Evolutionary conservation across 2,888 invertebrate species (phyloP), one percentile per base, ranked within the genome.

Genomic region (Drosophila nr. perissopoda): DNA sequence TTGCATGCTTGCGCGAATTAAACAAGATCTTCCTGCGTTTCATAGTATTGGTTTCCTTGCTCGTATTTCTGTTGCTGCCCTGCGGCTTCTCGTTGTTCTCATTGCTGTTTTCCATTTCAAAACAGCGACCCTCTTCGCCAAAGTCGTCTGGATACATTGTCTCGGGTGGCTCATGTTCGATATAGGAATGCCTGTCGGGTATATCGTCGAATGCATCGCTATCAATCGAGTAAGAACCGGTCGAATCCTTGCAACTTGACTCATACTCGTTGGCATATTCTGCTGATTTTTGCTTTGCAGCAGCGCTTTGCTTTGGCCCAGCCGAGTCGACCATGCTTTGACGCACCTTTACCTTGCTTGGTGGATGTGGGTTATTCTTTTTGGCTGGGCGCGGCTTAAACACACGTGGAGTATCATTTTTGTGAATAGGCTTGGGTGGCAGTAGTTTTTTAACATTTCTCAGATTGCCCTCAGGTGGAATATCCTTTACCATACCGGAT

Each of bases 51-150:
- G 6, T 18, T 45, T n/a, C 11, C 10, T 38, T 10, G 1, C 56
- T 57, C 4, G n/a, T 2, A 3, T 1, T 8, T 13, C 16, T 52
- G 21, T 18, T 27, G 21, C 34, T 52, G 10, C 10, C 10, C 7
- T 66, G 66, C 0, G 42, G 62, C 21, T 60, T 63, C n/a, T 45
- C 40, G 45, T 2, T 16, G 16, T 8, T 16, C 2, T 54, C 63
- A 16, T 31, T n/a, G 3, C 36, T 16, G 29, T 33, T 45, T 1
- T 34, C 21, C 33, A 53, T 16, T 53, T 72, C 60, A 21, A 7
- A 21, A 54, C 74, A 80, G 13, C 68, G 73, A 16, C 81, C 88
- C 25, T 85, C 88, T 34, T 87, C 85, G 6, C 88, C 88, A n/a
- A 42, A 65, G 1, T 73, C 76, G 0, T 57, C 8, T 1, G 68